Evolutionary conservation across 2,888 invertebrate species (phyloP), one percentile per base, ranked within the genome.

Genomic region (Drosophila yooni): DNA sequence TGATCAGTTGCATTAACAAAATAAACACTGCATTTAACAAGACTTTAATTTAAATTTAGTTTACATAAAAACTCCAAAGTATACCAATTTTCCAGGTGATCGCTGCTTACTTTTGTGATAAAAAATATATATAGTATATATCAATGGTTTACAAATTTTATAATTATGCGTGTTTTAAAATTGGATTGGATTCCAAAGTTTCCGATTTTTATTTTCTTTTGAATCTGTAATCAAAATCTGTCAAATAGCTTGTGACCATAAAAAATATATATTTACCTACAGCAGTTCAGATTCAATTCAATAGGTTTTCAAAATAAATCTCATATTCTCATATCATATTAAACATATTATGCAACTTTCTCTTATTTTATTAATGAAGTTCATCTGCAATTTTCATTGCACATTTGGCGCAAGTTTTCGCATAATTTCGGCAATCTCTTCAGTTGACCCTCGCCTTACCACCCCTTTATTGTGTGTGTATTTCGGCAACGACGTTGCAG

Each of bases 401-500:
- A 43, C 43, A 8, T 50, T 27, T 46, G 10, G 21, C 29, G 2
- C 0, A 3, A 3, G 8, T n/a, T 52, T 31, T 11, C 50, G 36
- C 36, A 13, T 31, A 34, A 57, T 40, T 54, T n/a, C 27, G 54
- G 25, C 11, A 27, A 57, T n/a, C 18, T 54, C 4, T 38, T 57
- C 11, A 18, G 34, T 27, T 53, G 52, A 21, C 76, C 70, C 79
- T 81, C 79, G 79, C 50, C 68, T 21, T 59, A 46, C 70, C 78
- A 77, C 50, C 77, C 80, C 66, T 77, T 79, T 70, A 50, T 51
- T 67, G 34, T 54, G 43, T 51, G 60, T 66, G 60, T 74, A 57
- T 67, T 71, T 67, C 34, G 64, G 76, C 63, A 78, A 79, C 74
- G 66, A 70, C 60, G 66, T 76, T 79, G 79, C 79, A 75, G 60